Percentiles rank a stretch among this genome's conserved stretches.
phyloP scores from a whole-genome alignment of 2,797 vertebrate genomes.

The Peromyscus aztecus region DNA sequence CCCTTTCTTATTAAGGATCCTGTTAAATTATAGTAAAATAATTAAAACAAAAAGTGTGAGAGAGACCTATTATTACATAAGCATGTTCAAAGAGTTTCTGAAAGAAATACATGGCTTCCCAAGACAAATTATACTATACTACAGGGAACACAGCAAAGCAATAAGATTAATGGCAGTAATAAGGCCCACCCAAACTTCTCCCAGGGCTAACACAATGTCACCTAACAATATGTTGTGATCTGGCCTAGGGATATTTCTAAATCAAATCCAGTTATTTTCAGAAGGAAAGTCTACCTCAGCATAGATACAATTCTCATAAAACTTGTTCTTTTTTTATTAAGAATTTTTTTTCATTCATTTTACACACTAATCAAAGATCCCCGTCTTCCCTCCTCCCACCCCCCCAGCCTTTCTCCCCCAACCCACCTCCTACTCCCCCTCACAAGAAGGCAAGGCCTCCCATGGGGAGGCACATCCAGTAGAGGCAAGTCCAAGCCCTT shows the following conservation, averaged over 20 bases:
- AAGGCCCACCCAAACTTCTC: background rate
- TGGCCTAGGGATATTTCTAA: background rate
- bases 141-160: background rate
- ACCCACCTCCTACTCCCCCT: too few species aligned
- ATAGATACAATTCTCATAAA: background rate
- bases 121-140: background rate
- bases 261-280: background rate
- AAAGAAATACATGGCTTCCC: background rate
- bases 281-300: background rate
- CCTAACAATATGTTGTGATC: background rate
- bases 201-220: background rate
- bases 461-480: too few species aligned
- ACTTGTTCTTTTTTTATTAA: too few species aligned
- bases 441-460: too few species aligned
- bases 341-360: too few species aligned
- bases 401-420: too few species aligned
- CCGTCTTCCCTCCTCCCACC: too few species aligned
- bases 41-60: background rate
- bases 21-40: background rate
- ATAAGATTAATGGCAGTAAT: background rate
- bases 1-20: background rate
- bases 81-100: background rate
- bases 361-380: too few species aligned
- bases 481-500: too few species aligned
- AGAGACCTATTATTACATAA: background rate